phyloP scores from a whole-genome alignment of 1,140 invertebrate genomes.

The Amyelois transitella region DNA sequence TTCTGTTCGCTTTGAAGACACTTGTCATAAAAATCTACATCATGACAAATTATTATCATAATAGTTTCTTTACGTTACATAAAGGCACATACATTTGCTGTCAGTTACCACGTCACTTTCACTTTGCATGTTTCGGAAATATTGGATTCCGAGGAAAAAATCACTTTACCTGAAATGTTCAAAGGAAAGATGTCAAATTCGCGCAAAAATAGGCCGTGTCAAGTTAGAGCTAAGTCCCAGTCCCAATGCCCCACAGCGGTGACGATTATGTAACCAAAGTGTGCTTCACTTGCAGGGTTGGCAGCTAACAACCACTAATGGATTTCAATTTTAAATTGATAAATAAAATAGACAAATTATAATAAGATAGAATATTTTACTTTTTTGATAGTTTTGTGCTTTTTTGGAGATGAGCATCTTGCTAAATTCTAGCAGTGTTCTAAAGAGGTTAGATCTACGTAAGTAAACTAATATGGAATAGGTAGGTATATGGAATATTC shows the following conservation, averaged over 20 bases:
- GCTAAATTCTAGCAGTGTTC: no score
- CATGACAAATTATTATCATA: not conserved
- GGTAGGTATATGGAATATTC: no score
- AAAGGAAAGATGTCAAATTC: constrained; percentile 45
- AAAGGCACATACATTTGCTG: not conserved
- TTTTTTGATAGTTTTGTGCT: no score
- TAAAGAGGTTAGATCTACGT: no score
- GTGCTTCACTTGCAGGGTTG: constrained; percentile 28
- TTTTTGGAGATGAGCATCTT: no score
- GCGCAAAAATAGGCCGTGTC: constrained; percentile 53
- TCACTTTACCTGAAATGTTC: constrained; percentile 17
- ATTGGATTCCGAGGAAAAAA: constrained; percentile 11
- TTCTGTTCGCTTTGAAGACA: no score
- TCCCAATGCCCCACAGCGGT: constrained; percentile 39
- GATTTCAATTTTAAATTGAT: no score
- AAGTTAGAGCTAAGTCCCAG: constrained; percentile 44
- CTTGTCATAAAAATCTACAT: not conserved
- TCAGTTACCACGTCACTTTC: constrained; percentile 6
- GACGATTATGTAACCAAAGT: constrained; percentile 52
- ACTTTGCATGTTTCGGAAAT: constrained; percentile 4
- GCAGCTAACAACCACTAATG: not conserved
- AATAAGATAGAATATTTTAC: no score
- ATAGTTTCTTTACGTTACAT: not conserved
- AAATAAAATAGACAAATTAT: no score
- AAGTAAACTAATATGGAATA: no score